Base-by-base conservation (phyloP, 53 echinoderm and acorn worm genomes). In the Paelopatides confundens region DNA sequence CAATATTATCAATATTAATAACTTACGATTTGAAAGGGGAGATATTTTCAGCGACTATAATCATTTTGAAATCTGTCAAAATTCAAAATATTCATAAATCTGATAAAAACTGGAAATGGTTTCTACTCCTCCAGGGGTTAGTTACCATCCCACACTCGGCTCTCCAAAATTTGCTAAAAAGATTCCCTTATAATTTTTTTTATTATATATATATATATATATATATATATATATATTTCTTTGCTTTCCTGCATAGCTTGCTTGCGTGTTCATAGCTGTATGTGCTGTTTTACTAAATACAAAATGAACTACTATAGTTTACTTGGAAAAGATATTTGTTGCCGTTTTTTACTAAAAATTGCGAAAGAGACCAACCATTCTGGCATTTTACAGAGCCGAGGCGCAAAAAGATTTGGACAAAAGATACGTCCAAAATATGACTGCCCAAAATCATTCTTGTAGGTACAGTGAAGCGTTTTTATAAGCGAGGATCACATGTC, bases 181-280 rank as follows among this genome's bases (percentile, higher is more conserved):
- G 5, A 0, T 58, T 26, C 18, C n/a, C 58, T 5, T 58, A 18
- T 58, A n/a, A 17, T 21, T 58, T 58, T 58, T 21, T 15, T 58
- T 58, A n/a, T 58, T 54, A 21, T 54, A 18, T 58, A 23, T 58
- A 18, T 23, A n/a, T 58, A n/a, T n/a, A n/a, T n/a, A n/a, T n/a
- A n/a, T n/a, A n/a, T n/a, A n/a, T n/a, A n/a, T 23, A 18, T 58
- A 23, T 58, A 18, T 68, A 31, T 33, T 35, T 30, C 26, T 74
- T 74, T 35, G 74, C 74, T 74, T 74, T 39, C 74, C 74, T 46
- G 47, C 74, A 39, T 74, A 74, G 74, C 74, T 74, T 74, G 74
- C 74, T 74, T 43, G 47, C 39, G 74, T 39, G 40, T 39, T 58
- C 58, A 38, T 74, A 46, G 74, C 74, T 74, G 27, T 74, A 3